phyloP scores from a whole-genome alignment of 2,113 vertebrate species.

The Psophia crepitans region DNA sequence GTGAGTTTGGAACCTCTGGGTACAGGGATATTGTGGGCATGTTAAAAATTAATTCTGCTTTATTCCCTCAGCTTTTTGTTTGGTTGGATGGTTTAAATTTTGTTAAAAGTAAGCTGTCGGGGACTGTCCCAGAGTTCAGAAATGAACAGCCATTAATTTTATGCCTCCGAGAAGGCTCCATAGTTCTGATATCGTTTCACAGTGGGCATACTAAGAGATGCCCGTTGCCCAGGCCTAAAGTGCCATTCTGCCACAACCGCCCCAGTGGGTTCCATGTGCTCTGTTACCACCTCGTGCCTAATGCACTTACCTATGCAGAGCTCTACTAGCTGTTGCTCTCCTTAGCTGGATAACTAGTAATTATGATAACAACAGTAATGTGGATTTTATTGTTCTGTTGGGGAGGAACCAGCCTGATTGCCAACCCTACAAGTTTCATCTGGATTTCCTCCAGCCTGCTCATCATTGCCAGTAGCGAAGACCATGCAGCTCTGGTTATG shows the following conservation, averaged over 20 bases:
- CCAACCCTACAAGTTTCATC: neutral
- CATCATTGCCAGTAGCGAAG: neutral
- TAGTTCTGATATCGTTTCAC: neutral
- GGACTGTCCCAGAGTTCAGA: neutral
- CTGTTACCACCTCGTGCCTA: neutral
- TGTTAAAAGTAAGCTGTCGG: neutral
- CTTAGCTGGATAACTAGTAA: neutral
- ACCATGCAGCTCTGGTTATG: neutral
- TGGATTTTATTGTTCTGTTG: neutral
- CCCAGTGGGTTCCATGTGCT: neutral
- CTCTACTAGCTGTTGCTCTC: neutral
- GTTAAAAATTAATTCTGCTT: neutral
- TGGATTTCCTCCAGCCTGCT: neutral
- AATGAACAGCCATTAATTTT: neutral
- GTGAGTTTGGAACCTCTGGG: neutral
- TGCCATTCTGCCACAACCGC: rapidly evolving
- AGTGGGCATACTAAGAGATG: neutral
- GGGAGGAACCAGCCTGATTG: neutral
- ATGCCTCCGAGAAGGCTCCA: neutral
- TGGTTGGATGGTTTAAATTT: neutral
- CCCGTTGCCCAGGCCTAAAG: neutral
- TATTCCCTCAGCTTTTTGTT: neutral
- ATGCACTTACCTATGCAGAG: neutral
- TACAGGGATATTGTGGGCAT: neutral
- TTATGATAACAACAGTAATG: neutral